phyloP scores from a whole-genome alignment of 2,888 invertebrate genomes.

The Helicoverpa assulta region DNA sequence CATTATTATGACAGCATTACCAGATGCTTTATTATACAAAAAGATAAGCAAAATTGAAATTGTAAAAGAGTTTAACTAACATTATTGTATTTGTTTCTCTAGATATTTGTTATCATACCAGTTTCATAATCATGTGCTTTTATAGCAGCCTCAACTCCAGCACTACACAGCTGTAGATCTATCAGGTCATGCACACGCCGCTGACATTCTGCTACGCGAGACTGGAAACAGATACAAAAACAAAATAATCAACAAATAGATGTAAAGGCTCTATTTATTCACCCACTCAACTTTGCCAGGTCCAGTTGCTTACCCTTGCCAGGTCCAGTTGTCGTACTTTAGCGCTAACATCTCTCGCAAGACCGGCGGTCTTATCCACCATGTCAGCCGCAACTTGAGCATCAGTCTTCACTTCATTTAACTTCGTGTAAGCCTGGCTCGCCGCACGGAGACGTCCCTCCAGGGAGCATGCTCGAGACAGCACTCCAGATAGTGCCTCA shows the following conservation, averaged over 20 bases:
- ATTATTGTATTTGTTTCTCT: too few relatives aligned
- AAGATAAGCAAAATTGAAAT: too few relatives aligned
- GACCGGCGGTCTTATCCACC: conserved; percentile 95
- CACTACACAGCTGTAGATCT: conserved; percentile 98
- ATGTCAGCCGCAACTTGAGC: conserved; percentile 95
- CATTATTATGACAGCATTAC: too few relatives aligned
- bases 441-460: conserved; percentile 95
- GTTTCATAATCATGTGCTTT: conserved; percentile 98
- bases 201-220: conserved; percentile 98
- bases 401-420: conserved; percentile 94
- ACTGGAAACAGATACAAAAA: conserved; percentile 84
- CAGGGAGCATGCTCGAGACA: conserved; percentile 93
- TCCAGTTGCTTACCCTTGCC: conserved; percentile 92
- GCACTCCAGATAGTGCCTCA: conserved; percentile 92
- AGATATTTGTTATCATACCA: conserved; percentile 83
- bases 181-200: conserved; percentile 98
- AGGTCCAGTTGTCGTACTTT: conserved; percentile 98
- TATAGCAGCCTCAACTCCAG: conserved; percentile 98
- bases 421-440: conserved; percentile 94
- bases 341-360: conserved; percentile 98
- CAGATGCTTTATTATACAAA: too few relatives aligned
- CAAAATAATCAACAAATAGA: neutral
- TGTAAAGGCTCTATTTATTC: neutral
- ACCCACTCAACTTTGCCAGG: too few relatives aligned
- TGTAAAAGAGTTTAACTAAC: neutral